phyloP scores from a whole-genome alignment of 2,113 vertebrate species.

The Xiphorhynchus elegans region DNA sequence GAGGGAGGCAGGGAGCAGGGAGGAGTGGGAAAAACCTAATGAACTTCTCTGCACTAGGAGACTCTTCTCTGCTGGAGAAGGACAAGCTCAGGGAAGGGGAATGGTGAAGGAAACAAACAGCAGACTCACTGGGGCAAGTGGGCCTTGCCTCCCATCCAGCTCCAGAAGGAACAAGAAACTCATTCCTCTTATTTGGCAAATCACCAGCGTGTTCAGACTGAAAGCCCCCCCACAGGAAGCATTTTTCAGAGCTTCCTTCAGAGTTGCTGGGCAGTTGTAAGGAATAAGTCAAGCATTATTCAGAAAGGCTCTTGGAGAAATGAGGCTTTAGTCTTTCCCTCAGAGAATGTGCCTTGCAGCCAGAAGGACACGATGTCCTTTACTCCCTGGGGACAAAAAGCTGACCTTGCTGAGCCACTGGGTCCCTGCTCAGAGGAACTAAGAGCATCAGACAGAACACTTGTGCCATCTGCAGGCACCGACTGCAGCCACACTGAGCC shows the following conservation, averaged over 20 bases:
- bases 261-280: neutral
- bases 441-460: neutral
- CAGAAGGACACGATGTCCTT: constrained; percentile 21
- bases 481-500: too few species aligned
- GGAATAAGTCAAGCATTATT: neutral
- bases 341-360: neutral
- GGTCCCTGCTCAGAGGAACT: neutral
- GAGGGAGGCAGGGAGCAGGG: neutral
- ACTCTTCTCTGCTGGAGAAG: neutral
- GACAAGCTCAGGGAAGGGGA: neutral
- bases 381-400: neutral
- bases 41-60: neutral
- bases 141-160: neutral
- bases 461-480: constrained; percentile 50
- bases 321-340: neutral
- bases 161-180: neutral
- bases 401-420: neutral
- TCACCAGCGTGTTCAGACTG: neutral
- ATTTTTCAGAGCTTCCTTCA: neutral
- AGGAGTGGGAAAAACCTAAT: neutral
- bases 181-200: neutral
- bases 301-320: neutral
- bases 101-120: neutral
- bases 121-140: neutral
- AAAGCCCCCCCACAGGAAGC: neutral